Conservation (phyloP, 35 echinoderm and acorn worm species). For the Diadema setosum region DNA sequence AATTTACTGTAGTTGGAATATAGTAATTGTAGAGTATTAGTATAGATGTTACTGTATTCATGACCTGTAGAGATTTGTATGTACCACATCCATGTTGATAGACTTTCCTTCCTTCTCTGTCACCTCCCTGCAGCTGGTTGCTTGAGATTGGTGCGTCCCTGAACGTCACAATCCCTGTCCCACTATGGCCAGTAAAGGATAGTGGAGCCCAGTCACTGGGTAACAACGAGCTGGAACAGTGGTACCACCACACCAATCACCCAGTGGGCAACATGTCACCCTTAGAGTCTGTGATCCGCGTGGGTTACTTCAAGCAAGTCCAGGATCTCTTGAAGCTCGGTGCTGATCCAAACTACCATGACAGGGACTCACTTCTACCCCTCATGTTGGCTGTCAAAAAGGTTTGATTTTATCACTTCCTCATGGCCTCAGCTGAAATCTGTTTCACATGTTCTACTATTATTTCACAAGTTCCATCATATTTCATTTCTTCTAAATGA, state of each 20-base stretch:
- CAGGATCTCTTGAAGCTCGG: slow-evolving; percentile 77
- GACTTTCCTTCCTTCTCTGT: too few relatives aligned
- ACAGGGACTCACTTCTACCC: slow-evolving; percentile 29
- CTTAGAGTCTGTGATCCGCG: slow-evolving; percentile 43
- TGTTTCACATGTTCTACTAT: not conserved
- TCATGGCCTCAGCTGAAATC: not conserved
- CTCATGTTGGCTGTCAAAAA: slow-evolving; percentile 89
- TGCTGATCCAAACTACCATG: slow-evolving; percentile 67
- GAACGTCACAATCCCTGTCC: not conserved
- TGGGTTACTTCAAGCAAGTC: slow-evolving; percentile 24
- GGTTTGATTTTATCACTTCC: not conserved
- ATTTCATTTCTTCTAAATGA: too few relatives aligned
- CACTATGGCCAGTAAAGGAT: not conserved
- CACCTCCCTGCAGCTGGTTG: slow-evolving; percentile 20
- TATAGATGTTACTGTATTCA: too few relatives aligned
- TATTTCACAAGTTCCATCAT: too few relatives aligned
- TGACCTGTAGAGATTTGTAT: too few relatives aligned
- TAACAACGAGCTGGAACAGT: slow-evolving; percentile 1
- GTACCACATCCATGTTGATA: too few relatives aligned
- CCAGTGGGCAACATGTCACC: slow-evolving; percentile 36
- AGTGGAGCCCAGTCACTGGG: not conserved
- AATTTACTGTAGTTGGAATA: too few relatives aligned
- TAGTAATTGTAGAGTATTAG: too few relatives aligned
- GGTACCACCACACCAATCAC: slow-evolving; percentile 17
- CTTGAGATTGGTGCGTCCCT: not conserved